phyloP scores from a whole-genome alignment of 2,113 vertebrate genomes.

The Xenopus borealis region DNA sequence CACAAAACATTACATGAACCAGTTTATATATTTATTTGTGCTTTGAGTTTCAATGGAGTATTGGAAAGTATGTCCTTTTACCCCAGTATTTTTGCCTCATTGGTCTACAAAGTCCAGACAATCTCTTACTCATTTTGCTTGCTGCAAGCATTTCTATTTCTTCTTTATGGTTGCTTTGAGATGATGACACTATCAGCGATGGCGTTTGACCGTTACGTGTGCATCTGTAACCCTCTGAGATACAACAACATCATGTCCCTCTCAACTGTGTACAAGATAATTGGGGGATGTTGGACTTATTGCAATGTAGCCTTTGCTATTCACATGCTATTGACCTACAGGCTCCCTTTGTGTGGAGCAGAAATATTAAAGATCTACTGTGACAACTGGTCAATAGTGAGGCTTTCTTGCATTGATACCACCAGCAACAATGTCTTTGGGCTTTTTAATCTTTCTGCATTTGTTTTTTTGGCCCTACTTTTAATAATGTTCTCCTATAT shows the following conservation, averaged over 20 bases:
- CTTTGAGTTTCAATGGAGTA: background rate
- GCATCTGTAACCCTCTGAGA: constrained; percentile 13
- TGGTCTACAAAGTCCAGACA: background rate
- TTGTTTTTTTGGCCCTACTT: no score
- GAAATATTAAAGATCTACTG: constrained; percentile 10
- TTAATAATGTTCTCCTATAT: constrained; percentile 3
- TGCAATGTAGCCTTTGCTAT: background rate
- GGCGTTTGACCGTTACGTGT: background rate
- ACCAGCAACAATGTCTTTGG: background rate
- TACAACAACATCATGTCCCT: constrained; percentile 6
- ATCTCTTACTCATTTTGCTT: background rate
- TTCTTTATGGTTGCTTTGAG: background rate
- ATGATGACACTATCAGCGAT: background rate
- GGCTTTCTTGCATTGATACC: constrained; percentile 4
- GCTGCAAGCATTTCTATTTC: background rate
- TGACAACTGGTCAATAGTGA: constrained; percentile 13
- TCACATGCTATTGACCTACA: background rate
- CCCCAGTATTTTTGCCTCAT: background rate
- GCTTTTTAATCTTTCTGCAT: background rate
- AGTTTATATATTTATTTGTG: background rate
- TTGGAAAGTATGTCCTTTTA: background rate
- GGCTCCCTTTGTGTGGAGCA: background rate
- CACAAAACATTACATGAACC: background rate
- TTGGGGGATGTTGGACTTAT: background rate
- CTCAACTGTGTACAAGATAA: background rate